Evolutionary conservation across 2,888 invertebrate species (phyloP).

Genomic region (Synanthedon myopaeformis): DNA sequence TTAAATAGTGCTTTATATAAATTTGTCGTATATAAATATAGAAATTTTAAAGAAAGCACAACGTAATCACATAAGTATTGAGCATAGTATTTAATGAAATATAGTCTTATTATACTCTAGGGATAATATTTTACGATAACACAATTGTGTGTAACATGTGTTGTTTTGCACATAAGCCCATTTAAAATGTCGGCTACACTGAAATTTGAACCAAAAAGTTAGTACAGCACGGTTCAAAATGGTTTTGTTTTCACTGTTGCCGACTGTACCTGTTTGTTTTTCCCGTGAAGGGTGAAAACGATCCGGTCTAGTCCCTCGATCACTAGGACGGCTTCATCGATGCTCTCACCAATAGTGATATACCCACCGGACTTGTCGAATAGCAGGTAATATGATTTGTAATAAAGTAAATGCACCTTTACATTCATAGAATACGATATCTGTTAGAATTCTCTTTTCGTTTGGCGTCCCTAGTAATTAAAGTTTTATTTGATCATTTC

Average conservation of each 20-base stretch:
- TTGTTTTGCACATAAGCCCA: conserved; percentile 56
- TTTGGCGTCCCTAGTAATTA: too few relatives aligned
- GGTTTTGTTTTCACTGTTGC: too few relatives aligned
- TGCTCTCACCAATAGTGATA: conserved; percentile 69
- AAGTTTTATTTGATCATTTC: too few relatives aligned
- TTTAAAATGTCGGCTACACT: too few relatives aligned
- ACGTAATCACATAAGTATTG: too few relatives aligned
- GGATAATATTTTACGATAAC: background rate
- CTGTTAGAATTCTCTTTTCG: background rate
- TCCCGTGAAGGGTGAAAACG: conserved; percentile 62
- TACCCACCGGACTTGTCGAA: conserved; percentile 64
- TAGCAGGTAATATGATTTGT: conserved; percentile 46
- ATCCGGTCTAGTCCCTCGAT: conserved; percentile 68
- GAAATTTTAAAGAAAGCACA: too few relatives aligned
- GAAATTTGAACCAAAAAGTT: too few relatives aligned
- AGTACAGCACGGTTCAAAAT: too few relatives aligned
- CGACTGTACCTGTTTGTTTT: conserved; percentile 36
- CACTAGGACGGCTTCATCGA: conserved; percentile 67
- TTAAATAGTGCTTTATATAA: too few relatives aligned
- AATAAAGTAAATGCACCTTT: background rate
- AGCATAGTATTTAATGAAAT: too few relatives aligned
- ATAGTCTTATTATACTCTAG: too few relatives aligned
- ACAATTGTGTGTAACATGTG: conserved; percentile 4
- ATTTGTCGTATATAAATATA: too few relatives aligned
- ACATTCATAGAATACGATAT: background rate